Evolutionary conservation across 2,797 vertebrate genomes (phyloP).

Genomic region (Pangasius mekongensis): DNA sequence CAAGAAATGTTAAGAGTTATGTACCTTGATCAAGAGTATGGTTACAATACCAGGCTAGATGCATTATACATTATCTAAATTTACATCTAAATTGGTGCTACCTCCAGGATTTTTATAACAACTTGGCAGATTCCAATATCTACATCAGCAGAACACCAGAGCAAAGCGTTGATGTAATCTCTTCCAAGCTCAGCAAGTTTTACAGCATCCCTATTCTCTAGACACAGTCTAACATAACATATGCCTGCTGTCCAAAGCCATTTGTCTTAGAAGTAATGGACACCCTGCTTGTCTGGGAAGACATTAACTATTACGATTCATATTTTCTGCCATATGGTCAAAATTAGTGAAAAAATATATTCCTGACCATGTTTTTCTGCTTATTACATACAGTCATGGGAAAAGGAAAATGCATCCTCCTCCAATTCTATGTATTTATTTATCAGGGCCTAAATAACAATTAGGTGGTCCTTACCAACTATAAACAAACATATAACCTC

Average conservation of each 20-base stretch:
- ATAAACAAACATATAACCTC: not conserved
- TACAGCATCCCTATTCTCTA: not conserved
- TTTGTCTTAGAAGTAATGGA: not conserved
- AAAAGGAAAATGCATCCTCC: not conserved
- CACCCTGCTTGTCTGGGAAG: not conserved
- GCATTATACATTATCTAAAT: constrained; percentile 15
- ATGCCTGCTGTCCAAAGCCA: not conserved
- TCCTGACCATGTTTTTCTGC: not conserved
- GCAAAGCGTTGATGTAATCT: constrained; percentile 22
- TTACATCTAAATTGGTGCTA: constrained; percentile 20
- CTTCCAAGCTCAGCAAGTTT: constrained; percentile 6
- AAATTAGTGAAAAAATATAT: not conserved
- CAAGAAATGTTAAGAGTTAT: not conserved
- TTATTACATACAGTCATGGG: not conserved
- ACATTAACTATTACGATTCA: not conserved
- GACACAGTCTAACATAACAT: not conserved
- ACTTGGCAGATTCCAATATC: constrained; percentile 11
- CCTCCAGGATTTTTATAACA: not conserved
- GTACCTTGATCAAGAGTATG: not conserved
- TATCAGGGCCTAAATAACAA: not conserved
- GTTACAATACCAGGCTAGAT: not conserved
- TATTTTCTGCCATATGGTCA: not conserved
- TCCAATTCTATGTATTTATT: not conserved
- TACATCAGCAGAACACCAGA: not conserved
- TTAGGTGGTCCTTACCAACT: not conserved